Base-by-base conservation (phyloP, 2,113 vertebrate species). In the Rhinopomastus cyanomelas region DNA sequence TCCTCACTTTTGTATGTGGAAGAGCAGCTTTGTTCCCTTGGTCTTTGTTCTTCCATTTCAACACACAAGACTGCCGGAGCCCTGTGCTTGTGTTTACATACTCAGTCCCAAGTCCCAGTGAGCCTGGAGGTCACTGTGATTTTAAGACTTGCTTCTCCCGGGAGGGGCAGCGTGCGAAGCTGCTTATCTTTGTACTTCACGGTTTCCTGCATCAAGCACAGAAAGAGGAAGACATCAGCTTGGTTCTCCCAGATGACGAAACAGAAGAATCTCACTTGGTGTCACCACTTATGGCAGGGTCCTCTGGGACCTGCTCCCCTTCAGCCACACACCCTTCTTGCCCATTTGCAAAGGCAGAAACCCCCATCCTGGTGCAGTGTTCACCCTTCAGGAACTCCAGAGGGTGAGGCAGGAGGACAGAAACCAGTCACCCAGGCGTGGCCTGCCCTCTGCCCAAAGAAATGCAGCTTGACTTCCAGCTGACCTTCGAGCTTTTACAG, bases 401-500 rank as follows among this genome's bases (percentile, higher is more conserved):
- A 39, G 80, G 89, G 17, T 1, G 16, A 88, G 66, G 68, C 64
- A 57, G 79, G 92, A 79, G 51, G 88, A 90, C 73, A 52, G 77
- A 39, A 88, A 52, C 37, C 0, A 3, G 10, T 86, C 85, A 88
- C 68, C 51, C 1, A 0, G 74, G 36, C 12, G 11, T 36, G 77
- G 74, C 66, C 81, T 71, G 62, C 74, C 71, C 74, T 72, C 69
- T 29, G 87, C 46, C 44, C 71, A 15, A 4, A 95, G 89, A 94
- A 96, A 92, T 55, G 74, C 62, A 87, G 67, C 59, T 76, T 95
- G 93, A 90, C 95, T 95, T 96, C 88, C 74, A 95, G 88, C 86
- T 95, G 94, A 96, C 95, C 95, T 93, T 91, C 62, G 25, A 90
- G 83, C 66, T 95, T 94, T 96, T 95, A 95, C 88, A 95, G 87